These are phyloP conservation scores for Linurgus olivaceus DNA, from an alignment of 2,797 vertebrate genomes.

Conservation along the genomic window DNA sequence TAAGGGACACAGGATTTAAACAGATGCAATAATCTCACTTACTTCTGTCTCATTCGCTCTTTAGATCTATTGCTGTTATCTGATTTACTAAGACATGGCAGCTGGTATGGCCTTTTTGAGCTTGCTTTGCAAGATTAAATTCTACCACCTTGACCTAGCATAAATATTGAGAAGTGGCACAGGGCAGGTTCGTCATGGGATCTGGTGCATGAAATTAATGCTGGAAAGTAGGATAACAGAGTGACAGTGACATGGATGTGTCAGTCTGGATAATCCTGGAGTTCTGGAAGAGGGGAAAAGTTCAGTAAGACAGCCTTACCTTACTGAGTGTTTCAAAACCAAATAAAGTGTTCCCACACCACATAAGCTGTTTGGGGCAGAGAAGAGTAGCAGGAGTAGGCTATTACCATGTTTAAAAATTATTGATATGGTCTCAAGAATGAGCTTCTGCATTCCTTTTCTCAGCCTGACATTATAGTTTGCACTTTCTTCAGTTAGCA, in stretches of 20 bases:
- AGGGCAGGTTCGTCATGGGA: conserved; percentile 65
- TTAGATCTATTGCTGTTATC: conserved; percentile 81
- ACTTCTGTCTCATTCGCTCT: conserved; percentile 69
- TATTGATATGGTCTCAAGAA: neutral
- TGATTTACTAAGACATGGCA: conserved; percentile 79
- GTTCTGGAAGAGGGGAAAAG: conserved; percentile 62
- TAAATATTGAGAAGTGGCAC: conserved; percentile 60
- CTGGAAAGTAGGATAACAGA: conserved; percentile 70
- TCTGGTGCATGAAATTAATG: conserved; percentile 76
- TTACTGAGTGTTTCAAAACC: neutral
- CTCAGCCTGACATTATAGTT: neutral
- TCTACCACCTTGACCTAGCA: conserved; percentile 79
- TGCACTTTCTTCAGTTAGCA: neutral
- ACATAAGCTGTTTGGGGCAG: neutral
- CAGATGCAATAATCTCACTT: conserved; percentile 68
- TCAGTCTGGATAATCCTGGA: conserved; percentile 63
- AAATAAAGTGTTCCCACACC: neutral
- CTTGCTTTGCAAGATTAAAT: conserved; percentile 71
- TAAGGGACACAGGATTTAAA: conserved; percentile 23
- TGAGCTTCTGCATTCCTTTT: neutral
- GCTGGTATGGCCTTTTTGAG: conserved; percentile 78
- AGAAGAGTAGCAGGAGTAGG: neutral
- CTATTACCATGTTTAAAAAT: neutral
- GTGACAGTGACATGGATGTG: conserved; percentile 34
- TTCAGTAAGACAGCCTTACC: conserved; percentile 50